Base-by-base conservation (phyloP, 2,113 vertebrate genomes). In the Rallus limicola region DNA sequence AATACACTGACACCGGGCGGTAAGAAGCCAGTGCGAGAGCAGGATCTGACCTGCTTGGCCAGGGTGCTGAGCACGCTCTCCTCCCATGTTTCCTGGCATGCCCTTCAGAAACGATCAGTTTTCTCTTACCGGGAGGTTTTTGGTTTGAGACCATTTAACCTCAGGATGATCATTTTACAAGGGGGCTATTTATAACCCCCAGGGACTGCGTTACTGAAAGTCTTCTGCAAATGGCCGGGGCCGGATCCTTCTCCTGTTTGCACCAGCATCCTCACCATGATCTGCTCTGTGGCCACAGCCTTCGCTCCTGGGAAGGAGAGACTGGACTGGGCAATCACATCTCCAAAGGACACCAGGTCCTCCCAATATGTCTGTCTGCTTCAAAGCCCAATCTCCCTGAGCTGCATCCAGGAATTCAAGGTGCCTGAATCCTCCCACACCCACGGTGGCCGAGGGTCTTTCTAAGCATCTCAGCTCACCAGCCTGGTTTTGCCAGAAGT, bases 171-270 rank as follows among this genome's bases (percentile, higher is more conserved):
- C 90, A 0, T 93, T 94, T 96, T 93, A 93, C 86, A 17, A 4
- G 25, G 94, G 96, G 86, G 60, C 62, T 97, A 94, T 96, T 96
- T 97, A 96, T 96, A 96, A 93, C 88, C 86, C 78, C 82, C 72
- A 11, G 60, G 92, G 91, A 62, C 80, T 71, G 93, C 96, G 93
- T 84, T 75, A 40, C 93, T 92, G 86, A 88, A 93, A 96, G 83
- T 16, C 86, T 48, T 44, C 82, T 79, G 90, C 17, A 33, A 40
- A 80, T 56, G 82, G 94, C 92, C 7, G 28, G 65, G 83, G 86
- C 86, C 88, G 92, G 69, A 46, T 25, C 29, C 92, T 64, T 34
- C 88, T 88, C 78, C 82, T 69, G 20, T 60, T 52, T 76, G 14
- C 76, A 16, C 72, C 53, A 2, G 31, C 0, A 18, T 71, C 92